Evolutionary conservation across 2,113 vertebrate genomes (phyloP).

Genomic region (Lycaon pictus): DNA sequence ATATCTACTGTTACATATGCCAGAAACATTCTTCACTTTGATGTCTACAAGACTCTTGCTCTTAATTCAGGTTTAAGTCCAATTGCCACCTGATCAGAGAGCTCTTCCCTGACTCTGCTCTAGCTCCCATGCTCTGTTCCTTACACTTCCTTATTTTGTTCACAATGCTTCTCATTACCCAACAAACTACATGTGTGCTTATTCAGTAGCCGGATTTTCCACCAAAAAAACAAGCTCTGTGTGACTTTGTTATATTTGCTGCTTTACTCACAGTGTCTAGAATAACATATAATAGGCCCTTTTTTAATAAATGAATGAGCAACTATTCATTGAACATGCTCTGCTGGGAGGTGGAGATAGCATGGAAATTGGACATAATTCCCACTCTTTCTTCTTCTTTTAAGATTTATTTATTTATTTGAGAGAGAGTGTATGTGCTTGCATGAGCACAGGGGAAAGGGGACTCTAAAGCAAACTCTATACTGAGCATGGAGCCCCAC

Average conservation of each 20-base stretch:
- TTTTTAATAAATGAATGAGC: neutral
- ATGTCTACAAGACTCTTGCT: neutral
- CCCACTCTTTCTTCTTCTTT: too few species aligned
- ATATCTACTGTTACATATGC: neutral
- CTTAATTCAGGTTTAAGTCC: neutral
- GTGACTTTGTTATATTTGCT: neutral
- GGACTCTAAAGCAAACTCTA: too few species aligned
- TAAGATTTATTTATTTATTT: too few species aligned
- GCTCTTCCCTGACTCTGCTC: neutral
- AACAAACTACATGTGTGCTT: neutral
- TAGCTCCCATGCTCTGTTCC: neutral
- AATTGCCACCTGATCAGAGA: neutral
- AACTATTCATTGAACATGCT: neutral
- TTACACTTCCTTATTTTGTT: neutral
- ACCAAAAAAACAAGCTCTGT: neutral
- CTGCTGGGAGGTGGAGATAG: neutral
- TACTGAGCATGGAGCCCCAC: too few species aligned
- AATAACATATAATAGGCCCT: neutral
- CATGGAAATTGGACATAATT: neutral
- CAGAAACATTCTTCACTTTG: neutral
- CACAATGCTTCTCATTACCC: neutral
- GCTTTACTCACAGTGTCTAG: neutral
- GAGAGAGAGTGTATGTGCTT: too few species aligned
- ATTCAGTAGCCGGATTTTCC: neutral
- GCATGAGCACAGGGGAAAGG: too few species aligned